Evolutionary conservation across 2,888 invertebrate species (phyloP).

Genomic region (Amblyjoppa fuscipennis): DNA sequence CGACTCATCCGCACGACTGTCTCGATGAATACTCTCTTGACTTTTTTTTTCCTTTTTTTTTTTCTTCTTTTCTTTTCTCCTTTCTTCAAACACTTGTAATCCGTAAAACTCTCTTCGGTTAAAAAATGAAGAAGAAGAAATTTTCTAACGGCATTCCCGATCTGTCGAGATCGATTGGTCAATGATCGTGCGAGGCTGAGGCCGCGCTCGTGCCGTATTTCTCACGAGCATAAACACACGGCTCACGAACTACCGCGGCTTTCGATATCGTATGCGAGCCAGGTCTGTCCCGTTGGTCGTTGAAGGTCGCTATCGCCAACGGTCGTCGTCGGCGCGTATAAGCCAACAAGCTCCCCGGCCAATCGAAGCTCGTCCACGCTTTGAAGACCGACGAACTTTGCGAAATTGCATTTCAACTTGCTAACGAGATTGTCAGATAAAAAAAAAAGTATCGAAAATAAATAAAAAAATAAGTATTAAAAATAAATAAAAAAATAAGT

Average conservation of each 20-base stretch:
- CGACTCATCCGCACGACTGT: too few species aligned
- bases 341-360: conserved; percentile 39
- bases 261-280: conserved; percentile 57
- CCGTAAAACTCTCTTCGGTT: neutral
- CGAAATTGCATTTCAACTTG: too few species aligned
- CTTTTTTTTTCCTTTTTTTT: too few species aligned
- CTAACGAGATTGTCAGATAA: too few species aligned
- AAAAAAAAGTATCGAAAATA: too few species aligned
- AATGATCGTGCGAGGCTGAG: conserved; percentile 9
- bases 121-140: neutral
- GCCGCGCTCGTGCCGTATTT: conserved; percentile 30
- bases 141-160: conserved; percentile 19
- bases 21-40: too few species aligned
- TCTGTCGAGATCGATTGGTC: conserved; percentile 42
- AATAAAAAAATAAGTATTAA: too few species aligned
- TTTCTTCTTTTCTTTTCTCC: neutral
- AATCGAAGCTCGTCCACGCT: conserved; percentile 13
- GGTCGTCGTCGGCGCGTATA: conserved; percentile 9
- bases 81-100: neutral
- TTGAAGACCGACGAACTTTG: neutral
- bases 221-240: conserved; percentile 46
- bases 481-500: too few species aligned
- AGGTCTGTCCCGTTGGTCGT: conserved; percentile 52
- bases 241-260: conserved; percentile 20
- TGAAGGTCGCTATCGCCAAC: conserved; percentile 55